These are phyloP conservation scores for Ormyrus labotus DNA, from an alignment of 2,888 invertebrate species.

Conservation along the genomic window DNA sequence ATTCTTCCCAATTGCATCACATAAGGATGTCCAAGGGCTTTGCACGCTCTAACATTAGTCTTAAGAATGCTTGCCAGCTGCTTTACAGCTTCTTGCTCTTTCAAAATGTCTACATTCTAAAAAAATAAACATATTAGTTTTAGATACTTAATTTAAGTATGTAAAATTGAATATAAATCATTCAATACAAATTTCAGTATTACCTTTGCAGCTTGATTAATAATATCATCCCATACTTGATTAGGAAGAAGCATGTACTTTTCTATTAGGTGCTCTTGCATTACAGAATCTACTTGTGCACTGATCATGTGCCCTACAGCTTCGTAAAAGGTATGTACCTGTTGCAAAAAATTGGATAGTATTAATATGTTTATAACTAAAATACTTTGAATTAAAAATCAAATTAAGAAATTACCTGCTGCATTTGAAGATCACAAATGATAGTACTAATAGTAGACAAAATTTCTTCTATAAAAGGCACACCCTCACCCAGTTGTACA, in stretches of 20 bases:
- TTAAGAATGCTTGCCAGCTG: slow-evolving; percentile 98
- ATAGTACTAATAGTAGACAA: slow-evolving; percentile 96
- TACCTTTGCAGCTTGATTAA: slow-evolving; percentile 94
- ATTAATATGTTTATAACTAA: slow-evolving; percentile 19
- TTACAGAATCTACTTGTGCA: slow-evolving; percentile 92
- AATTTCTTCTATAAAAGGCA: slow-evolving; percentile 99
- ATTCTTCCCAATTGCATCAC: slow-evolving; percentile 96
- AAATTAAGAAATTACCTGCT: slow-evolving; percentile 84
- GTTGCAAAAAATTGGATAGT: slow-evolving; percentile 44
- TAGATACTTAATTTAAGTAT: too few species aligned
- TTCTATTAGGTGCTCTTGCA: slow-evolving; percentile 96
- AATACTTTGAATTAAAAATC: neutral
- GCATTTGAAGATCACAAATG: slow-evolving; percentile 98
- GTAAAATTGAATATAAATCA: too few species aligned
- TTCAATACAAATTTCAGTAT: neutral
- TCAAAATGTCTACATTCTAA: slow-evolving; percentile 94
- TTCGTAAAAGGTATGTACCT: slow-evolving; percentile 98
- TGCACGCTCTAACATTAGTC: slow-evolving; percentile 99
- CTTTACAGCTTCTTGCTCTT: slow-evolving; percentile 97
- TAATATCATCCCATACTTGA: slow-evolving; percentile 99
- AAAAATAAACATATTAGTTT: slow-evolving; percentile 56
- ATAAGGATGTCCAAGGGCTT: slow-evolving; percentile 97
- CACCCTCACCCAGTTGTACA: slow-evolving; percentile 95
- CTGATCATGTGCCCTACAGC: slow-evolving; percentile 99
- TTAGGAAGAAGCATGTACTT: slow-evolving; percentile 98